Conservation (phyloP, 2,797 vertebrate genomes). For the Coendou prehensilis region DNA sequence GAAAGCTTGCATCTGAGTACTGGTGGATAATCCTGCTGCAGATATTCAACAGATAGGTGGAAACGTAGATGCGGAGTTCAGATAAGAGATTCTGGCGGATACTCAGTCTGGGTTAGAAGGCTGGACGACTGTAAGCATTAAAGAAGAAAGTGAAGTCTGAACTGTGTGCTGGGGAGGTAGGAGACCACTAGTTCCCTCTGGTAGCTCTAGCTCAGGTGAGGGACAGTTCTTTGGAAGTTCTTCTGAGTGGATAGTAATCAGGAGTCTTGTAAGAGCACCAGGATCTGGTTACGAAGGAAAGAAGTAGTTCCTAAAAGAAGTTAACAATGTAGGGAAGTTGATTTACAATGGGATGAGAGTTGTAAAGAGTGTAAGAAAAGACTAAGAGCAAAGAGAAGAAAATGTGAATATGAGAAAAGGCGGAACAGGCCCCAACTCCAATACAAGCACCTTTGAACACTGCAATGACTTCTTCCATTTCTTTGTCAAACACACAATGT, state of each 20-base stretch:
- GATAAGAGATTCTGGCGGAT: neutral
- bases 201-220: neutral
- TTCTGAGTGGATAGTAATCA: neutral
- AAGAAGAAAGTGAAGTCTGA: neutral
- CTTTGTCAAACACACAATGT: neutral
- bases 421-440: neutral
- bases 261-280: neutral
- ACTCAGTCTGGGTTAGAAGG: neutral
- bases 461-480: neutral
- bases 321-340: neutral
- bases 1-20: neutral
- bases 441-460: neutral
- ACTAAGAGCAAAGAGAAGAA: neutral
- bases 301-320: neutral
- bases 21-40: neutral
- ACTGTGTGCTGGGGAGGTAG: neutral
- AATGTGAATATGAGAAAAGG: neutral
- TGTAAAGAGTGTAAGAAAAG: neutral
- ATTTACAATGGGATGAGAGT: neutral
- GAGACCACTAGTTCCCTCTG: neutral
- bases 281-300: neutral
- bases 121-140: neutral
- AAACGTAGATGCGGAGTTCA: neutral
- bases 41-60: neutral
- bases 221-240: neutral